Base-by-base conservation (phyloP, 2,888 invertebrate genomes). In the Sipha maydis region DNA sequence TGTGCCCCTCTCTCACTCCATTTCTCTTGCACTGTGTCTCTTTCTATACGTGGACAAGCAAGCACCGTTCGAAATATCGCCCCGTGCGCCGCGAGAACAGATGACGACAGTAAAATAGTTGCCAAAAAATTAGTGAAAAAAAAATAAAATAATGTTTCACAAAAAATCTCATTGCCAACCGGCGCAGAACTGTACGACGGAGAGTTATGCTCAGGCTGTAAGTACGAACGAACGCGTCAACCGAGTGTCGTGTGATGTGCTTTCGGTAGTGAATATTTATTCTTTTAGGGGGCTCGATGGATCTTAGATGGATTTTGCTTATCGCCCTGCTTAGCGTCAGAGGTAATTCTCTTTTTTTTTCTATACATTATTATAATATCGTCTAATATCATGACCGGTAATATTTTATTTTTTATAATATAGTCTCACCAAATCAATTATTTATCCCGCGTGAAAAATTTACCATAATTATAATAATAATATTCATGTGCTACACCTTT, bases 231-330 rank as follows among this genome's bases (percentile, higher is more conserved):
- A 88, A 80, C 86, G 86, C 80, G 86, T 88, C 80, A 80, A 88
- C 80, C 80, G 79, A 82, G 86, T 88, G 86, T 88, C 80, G 34
- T 88, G 86, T 88, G 86, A 88, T 88, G 86, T 88, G 86, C 86
- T 88, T 82, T 88, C 80, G 86, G 86, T 88, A 88, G 86, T 88
- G 86, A 88, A 82, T 88, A 80, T 56, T 61, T 21, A 34, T 84
- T 88, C n/a, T 73, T 88, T 75, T 56, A 86, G 86, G 80, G 86
- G 80, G 80, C 86, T 88, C 86, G 80, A 88, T 88, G 86, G 86
- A 88, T 88, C 80, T 88, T 88, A 88, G 86, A 88, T 88, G 86
- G 86, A 88, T 88, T 80, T 88, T 88, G 73, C 80, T 80, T 82
- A 56, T 88, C 75, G 61, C 80, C 79, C 80, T 88, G 73, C 80